phyloP scores from a whole-genome alignment of 1,140 invertebrate genomes.

The Cardiocondyla obscurior region DNA sequence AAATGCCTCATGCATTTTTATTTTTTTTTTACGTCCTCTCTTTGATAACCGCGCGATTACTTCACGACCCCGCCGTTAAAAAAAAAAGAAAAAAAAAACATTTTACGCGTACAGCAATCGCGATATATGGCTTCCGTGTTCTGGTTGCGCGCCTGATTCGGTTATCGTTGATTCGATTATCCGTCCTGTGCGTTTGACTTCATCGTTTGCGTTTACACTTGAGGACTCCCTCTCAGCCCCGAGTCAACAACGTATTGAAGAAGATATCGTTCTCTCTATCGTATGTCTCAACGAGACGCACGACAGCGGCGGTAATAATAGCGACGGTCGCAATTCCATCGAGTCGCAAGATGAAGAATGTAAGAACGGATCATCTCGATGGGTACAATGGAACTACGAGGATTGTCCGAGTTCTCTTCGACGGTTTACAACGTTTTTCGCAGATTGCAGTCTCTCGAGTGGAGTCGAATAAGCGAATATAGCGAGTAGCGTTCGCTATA shows the following conservation, averaged over 20 bases:
- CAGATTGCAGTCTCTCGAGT: neutral
- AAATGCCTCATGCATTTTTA: neutral
- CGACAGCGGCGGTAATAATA: neutral
- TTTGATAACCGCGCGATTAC: neutral
- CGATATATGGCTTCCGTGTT: neutral
- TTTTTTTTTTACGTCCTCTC: neutral
- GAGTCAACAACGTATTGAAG: neutral
- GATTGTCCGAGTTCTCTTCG: neutral
- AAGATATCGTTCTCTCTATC: neutral
- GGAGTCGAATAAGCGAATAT: too few relatives aligned
- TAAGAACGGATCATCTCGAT: neutral
- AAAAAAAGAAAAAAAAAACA: neutral
- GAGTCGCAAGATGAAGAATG: neutral
- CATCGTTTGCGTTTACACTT: conserved; percentile 18
- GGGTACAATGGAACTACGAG: neutral
- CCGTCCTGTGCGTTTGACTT: conserved; percentile 67
- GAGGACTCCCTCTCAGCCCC: conserved; percentile 1
- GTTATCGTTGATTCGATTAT: conserved; percentile 18
- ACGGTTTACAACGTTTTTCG: neutral
- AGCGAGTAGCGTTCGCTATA: neutral
- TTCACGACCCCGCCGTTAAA: neutral
- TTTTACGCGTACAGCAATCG: neutral
- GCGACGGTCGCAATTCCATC: neutral
- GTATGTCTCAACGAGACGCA: neutral
- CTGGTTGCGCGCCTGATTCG: neutral